A percentile compares a stretch with the other conserved stretches of the same genome.
These are phyloP conservation scores for Bombycilla garrulus DNA, from an alignment of 2,113 vertebrate genomes.

Conservation along the genomic window DNA sequence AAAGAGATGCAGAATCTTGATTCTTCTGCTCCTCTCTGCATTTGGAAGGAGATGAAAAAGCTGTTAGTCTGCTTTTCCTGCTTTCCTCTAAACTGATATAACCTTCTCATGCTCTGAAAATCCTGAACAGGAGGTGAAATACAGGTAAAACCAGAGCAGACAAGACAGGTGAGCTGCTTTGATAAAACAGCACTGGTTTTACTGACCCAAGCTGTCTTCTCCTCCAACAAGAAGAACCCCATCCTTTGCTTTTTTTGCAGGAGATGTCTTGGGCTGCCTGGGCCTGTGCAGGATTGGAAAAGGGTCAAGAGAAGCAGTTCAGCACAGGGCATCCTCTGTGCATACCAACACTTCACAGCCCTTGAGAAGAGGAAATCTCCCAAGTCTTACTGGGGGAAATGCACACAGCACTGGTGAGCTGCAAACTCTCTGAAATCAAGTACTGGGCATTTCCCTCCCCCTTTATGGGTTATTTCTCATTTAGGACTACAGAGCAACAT, in stretches of 20 bases:
- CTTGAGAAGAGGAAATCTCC: not conserved
- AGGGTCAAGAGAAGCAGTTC: not conserved
- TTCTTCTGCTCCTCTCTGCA: not conserved
- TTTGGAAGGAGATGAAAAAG: not conserved
- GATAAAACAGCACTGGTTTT: not conserved
- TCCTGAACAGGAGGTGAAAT: not conserved
- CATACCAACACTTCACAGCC: accelerated
- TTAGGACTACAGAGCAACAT: not conserved
- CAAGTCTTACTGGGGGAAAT: accelerated
- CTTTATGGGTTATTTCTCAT: not conserved
- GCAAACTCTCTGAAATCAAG: not conserved
- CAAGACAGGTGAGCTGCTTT: not conserved
- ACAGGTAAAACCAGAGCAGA: not conserved
- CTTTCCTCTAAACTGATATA: not conserved
- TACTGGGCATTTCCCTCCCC: not conserved
- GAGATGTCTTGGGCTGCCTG: not conserved
- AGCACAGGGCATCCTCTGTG: not conserved
- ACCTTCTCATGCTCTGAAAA: not conserved
- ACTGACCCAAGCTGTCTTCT: not conserved
- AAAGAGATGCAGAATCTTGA: not conserved
- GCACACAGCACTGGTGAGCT: accelerated
- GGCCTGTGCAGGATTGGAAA: accelerated
- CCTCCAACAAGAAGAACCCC: accelerated
- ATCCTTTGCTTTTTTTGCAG: not conserved
- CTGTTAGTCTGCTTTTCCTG: not conserved